These are phyloP conservation scores for Brachyptera risi DNA, from an alignment of 2,888 invertebrate genomes.

Conservation along the genomic window DNA sequence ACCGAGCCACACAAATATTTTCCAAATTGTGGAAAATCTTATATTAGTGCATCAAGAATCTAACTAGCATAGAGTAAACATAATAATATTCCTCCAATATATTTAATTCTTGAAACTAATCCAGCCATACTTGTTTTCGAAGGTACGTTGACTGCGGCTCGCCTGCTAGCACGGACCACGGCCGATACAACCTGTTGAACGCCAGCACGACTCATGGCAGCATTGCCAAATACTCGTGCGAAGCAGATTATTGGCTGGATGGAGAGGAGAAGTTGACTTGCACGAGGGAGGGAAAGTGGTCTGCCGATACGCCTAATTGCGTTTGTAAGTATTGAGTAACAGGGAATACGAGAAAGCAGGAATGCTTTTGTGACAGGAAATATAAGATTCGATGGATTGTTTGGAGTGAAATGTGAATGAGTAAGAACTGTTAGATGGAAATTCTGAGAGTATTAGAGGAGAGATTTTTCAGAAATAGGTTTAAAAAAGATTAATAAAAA, in stretches of 20 bases:
- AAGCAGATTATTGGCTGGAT: constrained; percentile 76
- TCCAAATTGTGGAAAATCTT: too few species aligned
- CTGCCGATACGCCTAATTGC: constrained; percentile 78
- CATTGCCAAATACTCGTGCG: constrained; percentile 73
- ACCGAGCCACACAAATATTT: too few species aligned
- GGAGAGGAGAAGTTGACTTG: constrained; percentile 65
- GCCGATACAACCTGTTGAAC: constrained; percentile 66
- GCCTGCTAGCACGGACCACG: constrained; percentile 74
- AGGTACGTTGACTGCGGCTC: constrained; percentile 84
- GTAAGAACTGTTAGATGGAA: too few species aligned
- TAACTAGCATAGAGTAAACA: too few species aligned
- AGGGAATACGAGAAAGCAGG: too few species aligned
- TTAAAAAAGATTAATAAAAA: too few species aligned
- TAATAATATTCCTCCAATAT: not conserved
- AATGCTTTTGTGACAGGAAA: too few species aligned
- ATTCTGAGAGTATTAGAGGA: too few species aligned
- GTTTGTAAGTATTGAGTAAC: constrained; percentile 63
- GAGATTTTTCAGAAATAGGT: too few species aligned
- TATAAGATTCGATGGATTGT: too few species aligned
- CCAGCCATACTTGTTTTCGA: constrained; percentile 46
- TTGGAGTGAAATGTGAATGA: too few species aligned
- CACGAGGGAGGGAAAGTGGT: constrained; percentile 83
- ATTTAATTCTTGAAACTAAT: not conserved
- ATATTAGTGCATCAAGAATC: too few species aligned
- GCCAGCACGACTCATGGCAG: constrained; percentile 79